Evolutionary conservation across 2,113 vertebrate species (phyloP), one percentile per base, ranked within the genome.

Genomic region (Megaptera novaeangliae): DNA sequence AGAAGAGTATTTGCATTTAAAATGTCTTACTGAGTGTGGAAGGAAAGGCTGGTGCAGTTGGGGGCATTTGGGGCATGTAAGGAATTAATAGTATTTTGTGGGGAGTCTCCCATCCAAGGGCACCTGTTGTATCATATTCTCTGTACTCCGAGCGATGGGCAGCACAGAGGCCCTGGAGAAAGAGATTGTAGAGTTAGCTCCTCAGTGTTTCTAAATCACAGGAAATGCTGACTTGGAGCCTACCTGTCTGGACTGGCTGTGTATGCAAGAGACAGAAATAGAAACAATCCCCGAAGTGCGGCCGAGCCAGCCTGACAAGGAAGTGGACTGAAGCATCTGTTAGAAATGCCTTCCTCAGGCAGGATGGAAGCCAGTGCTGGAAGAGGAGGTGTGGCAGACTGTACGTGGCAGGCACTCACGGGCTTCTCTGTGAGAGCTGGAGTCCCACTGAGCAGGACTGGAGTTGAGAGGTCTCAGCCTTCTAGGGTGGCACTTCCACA

Each of bases 201-300:
- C 80, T 57, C 83, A 20, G 63, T n/a, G 49, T 64, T 88, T 91
- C 91, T 94, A 81, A 96, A 83, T 89, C 55, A 29, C 4, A 27
- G 18, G 34, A 68, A 57, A 90, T 44, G 36, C 27, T 74, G 44
- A 44, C 5, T 74, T 55, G 72, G 55, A 96, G 83, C 41, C 82
- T 86, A 23, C 41, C 61, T 77, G 36, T 81, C 61, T 89, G 82
- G 8, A 59, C 49, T 55, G 57, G 39, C 74, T 81, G 23, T 69
- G 36, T 52, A 5, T 4, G 31, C 25, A n/a, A 59, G 61, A 75
- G 49, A 74, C 7, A 66, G 17, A 17, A 36, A 61, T 0, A 92
- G 63, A 84, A 92, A 44, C 31, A 39, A 15, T 34, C 15, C 23
- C 41, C 17, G 52, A 86, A 69, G 31, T 2, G 44, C 29, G 44